A percentile compares a stretch with the other conserved stretches of the same genome.
These are phyloP conservation scores for Heliconius himera DNA, from an alignment of 1,140 invertebrate genomes.

Conservation along the genomic window DNA sequence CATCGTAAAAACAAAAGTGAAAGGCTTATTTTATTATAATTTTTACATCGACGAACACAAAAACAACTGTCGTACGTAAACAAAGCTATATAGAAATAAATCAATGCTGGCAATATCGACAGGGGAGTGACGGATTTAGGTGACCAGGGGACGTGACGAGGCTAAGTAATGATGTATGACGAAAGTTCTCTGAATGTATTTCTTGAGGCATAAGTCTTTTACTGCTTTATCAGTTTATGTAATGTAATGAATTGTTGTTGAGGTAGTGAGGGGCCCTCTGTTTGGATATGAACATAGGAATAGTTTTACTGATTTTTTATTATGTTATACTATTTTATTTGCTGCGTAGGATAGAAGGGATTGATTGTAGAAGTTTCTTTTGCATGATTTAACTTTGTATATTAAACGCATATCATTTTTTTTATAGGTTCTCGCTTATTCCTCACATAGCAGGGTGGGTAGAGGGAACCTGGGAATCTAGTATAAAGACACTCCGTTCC, in stretches of 20 bases:
- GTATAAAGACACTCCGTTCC: no score
- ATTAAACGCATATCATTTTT: no score
- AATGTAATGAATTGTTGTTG: not conserved
- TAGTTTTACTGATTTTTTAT: not conserved
- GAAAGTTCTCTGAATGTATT: not conserved
- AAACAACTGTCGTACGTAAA: not conserved
- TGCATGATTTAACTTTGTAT: no score
- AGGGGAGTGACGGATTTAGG: not conserved
- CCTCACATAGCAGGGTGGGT: no score
- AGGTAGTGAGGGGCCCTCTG: not conserved
- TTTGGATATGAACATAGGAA: not conserved
- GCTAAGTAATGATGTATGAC: not conserved
- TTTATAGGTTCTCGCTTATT: no score
- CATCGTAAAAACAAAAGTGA: not conserved
- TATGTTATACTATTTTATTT: not conserved
- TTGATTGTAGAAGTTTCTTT: no score
- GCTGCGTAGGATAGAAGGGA: not conserved
- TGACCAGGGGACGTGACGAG: not conserved
- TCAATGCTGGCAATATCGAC: not conserved
- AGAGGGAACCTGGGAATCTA: no score
- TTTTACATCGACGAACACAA: constrained; percentile 1
- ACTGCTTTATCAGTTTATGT: constrained; percentile 4
- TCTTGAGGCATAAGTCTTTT: not conserved
- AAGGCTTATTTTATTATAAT: constrained; percentile 2
- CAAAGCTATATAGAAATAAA: constrained; percentile 2